A percentile compares a stretch with the other conserved stretches of the same genome.
phyloP scores from a whole-genome alignment of 2,888 invertebrate species.

The Lithodes maja region DNA sequence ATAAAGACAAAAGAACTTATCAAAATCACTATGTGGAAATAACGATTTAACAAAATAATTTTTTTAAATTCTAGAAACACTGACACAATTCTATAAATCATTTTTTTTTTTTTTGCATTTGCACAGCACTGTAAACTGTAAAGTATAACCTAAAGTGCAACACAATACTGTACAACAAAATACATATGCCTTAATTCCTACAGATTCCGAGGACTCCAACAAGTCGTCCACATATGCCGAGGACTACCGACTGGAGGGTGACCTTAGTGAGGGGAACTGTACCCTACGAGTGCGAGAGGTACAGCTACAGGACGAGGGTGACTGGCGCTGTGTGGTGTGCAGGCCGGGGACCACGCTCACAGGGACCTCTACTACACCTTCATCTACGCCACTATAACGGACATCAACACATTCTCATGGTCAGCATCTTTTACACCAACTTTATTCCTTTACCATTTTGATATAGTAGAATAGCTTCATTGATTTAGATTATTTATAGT shows the following conservation, averaged over 20 bases:
- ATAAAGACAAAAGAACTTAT: too few relatives aligned
- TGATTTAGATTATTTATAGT: neutral
- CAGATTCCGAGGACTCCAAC: slow-evolving; percentile 24
- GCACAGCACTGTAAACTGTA: too few relatives aligned
- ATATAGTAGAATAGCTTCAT: neutral
- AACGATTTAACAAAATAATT: too few relatives aligned
- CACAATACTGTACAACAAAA: neutral
- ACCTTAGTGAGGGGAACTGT: slow-evolving; percentile 56
- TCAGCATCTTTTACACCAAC: neutral
- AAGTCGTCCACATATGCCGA: neutral
- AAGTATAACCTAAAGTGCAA: neutral
- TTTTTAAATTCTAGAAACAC: too few relatives aligned
- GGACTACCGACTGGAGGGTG: slow-evolving; percentile 47
- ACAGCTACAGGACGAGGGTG: slow-evolving; percentile 57
- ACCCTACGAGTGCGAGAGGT: slow-evolving; percentile 51
- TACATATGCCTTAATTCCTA: neutral
- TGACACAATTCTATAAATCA: too few relatives aligned
- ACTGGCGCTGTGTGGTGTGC: slow-evolving; percentile 67
- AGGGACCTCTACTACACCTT: slow-evolving; percentile 65
- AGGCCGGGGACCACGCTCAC: neutral
- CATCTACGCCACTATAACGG: slow-evolving; percentile 38
- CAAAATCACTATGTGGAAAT: too few relatives aligned
- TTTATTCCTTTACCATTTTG: neutral
- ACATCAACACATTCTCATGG: slow-evolving; percentile 41
- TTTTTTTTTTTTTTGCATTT: too few relatives aligned